These are phyloP conservation scores for Temnothorax longispinosus DNA, from an alignment of 1,140 invertebrate species.

Conservation along the genomic window DNA sequence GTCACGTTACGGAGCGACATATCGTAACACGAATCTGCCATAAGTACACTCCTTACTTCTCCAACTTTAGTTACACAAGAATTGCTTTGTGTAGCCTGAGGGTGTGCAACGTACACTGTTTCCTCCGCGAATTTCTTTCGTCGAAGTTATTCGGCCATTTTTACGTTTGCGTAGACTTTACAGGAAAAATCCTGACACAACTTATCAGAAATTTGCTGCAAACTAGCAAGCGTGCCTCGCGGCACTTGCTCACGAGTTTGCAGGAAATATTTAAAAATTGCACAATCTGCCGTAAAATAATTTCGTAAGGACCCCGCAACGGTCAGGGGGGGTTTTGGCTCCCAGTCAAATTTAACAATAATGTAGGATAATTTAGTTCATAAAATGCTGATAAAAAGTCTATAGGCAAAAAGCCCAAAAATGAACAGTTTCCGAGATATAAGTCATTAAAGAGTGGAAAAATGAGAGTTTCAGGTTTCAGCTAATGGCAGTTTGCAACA, in stretches of 20 bases:
- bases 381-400: too few species aligned
- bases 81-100: conserved; percentile 55
- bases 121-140: conserved; percentile 31
- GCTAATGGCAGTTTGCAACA: too few species aligned
- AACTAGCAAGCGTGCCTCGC: neutral
- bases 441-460: too few species aligned
- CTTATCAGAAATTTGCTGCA: conserved; percentile 17
- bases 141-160: conserved; percentile 39
- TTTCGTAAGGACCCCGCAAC: neutral
- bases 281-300: neutral
- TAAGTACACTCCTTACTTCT: conserved; percentile 46
- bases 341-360: too few species aligned
- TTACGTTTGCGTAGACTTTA: conserved; percentile 27
- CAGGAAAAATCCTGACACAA: neutral
- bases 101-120: conserved; percentile 11
- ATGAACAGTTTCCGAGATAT: too few species aligned
- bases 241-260: neutral
- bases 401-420: too few species aligned
- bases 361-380: too few species aligned
- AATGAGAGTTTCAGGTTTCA: too few species aligned
- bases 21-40: conserved; percentile 63
- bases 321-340: too few species aligned
- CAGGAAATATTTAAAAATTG: conserved; percentile 1
- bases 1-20: conserved; percentile 63
- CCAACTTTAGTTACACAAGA: conserved; percentile 50